A percentile compares a stretch with the other conserved stretches of the same genome.
Conservation (phyloP, 2,888 invertebrate genomes). For the Scaptodrosophila latifasciaeformis region DNA sequence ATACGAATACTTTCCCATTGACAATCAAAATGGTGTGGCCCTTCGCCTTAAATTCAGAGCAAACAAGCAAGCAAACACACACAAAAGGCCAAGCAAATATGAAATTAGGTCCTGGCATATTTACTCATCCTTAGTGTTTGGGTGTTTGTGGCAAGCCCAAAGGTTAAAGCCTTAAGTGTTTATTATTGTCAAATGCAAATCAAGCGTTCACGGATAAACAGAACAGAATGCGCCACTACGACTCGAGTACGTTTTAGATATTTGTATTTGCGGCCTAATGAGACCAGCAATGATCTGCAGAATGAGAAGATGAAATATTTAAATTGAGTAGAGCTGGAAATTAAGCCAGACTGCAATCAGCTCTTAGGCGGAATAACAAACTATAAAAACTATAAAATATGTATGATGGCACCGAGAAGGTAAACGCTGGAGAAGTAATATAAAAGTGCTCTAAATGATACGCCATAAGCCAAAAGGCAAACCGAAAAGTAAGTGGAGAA, state of each 20-base stretch:
- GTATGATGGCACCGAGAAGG: not conserved
- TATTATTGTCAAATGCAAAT: slow-evolving; percentile 25
- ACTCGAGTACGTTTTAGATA: not conserved
- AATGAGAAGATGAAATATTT: too few species aligned
- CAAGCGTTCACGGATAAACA: slow-evolving; percentile 1
- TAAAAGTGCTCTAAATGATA: slow-evolving; percentile 15
- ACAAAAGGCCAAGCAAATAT: slow-evolving; percentile 20
- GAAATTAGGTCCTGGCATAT: too few species aligned
- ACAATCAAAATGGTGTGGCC: slow-evolving; percentile 7
- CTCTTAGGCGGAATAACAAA: slow-evolving; percentile 8
- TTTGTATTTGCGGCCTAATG: not conserved
- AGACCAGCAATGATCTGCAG: not conserved
- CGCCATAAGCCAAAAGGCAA: slow-evolving; percentile 15
- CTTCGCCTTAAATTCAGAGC: slow-evolving; percentile 13
- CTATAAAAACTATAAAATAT: too few species aligned
- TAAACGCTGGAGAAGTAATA: not conserved
- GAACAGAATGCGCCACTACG: not conserved
- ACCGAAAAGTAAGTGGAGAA: slow-evolving; percentile 3
- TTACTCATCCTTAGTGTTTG: slow-evolving; percentile 24
- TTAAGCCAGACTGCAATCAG: slow-evolving; percentile 7
- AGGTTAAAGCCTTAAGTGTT: not conserved
- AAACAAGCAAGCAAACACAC: slow-evolving; percentile 17
- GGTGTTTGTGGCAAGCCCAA: slow-evolving; percentile 12
- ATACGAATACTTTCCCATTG: slow-evolving; percentile 30
- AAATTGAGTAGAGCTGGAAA: slow-evolving; percentile 14